These are phyloP conservation scores for Poecilia gillii DNA, from an alignment of 2,797 vertebrate species.

Conservation along the genomic window DNA sequence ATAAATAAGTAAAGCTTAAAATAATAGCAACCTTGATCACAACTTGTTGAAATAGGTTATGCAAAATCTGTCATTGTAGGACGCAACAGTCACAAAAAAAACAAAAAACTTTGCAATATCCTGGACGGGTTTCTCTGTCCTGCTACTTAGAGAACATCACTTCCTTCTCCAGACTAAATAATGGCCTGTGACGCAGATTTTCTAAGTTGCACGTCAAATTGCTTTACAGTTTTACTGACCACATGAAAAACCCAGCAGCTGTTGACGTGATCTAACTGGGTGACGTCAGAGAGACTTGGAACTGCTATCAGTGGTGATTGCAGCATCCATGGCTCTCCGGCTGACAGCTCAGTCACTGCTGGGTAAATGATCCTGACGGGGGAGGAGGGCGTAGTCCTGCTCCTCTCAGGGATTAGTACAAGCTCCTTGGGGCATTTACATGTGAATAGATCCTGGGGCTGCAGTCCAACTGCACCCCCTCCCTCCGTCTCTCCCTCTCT, in stretches of 20 bases:
- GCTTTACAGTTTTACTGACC: background rate
- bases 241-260: background rate
- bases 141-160: background rate
- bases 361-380: constrained; percentile 49
- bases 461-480: constrained; percentile 48
- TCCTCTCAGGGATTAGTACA: constrained; percentile 80
- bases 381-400: constrained; percentile 41
- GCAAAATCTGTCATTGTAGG: no score
- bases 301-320: constrained; percentile 13
- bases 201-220: background rate
- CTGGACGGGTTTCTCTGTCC: background rate
- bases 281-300: constrained; percentile 13
- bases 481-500: constrained; percentile 7
- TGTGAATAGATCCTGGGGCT: constrained; percentile 80
- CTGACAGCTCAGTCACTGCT: constrained; percentile 44
- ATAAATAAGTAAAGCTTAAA: no score
- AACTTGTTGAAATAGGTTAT: no score
- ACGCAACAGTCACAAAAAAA: no score
- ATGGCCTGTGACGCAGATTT: background rate
- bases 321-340: constrained; percentile 13
- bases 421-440: constrained; percentile 83
- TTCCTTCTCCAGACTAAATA: background rate
- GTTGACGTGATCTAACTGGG: background rate
- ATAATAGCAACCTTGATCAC: no score
- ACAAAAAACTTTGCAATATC: background rate